Evolutionary conservation across 1,140 invertebrate species (phyloP), one percentile per base, ranked within the genome.

Genomic region (Pseudomyrmex sp.): DNA sequence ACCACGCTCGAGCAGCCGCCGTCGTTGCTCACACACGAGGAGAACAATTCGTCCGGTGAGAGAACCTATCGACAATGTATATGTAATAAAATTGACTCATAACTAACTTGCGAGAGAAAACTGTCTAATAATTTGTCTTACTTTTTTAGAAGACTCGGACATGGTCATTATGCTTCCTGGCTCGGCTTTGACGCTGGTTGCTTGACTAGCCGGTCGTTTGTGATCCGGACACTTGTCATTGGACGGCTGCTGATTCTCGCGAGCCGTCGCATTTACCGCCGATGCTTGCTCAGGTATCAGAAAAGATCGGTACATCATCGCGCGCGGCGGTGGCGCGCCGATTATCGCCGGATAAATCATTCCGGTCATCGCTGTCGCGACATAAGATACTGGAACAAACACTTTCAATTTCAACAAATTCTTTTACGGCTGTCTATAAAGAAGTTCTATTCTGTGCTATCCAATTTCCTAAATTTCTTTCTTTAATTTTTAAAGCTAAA

Each of bases 151-250:
- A 74, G 94, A 94, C 87, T 96, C 95, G 20, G 95, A 95, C 87
- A 95, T 90, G 0, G 93, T 93, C 88, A 95, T 93, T 4, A 88
- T 94, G 83, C 95, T 96, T 1, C 96, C 95, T 4, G 95, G 95
- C 86, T 96, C 96, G 0, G 95, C 96, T 89, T 96, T 96, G 0
- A 96, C 93, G 18, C 96, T 96, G 0, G 96, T 96, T 2, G 95
- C 95, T 90, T 95, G 95, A 35, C 95, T 96, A 0, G 94, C 93
- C 12, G 96, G 93, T 15, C 93, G 90, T 75, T 95, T 92, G 8
- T 12, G 63, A 15, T 89, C 85, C 2, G 18, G 56, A 61, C 59
- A 82, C 54, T 89, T 88, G 10, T 79, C 44, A 2, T 59, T 46
- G 4, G 26, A 35, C 15, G 26, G 15, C 13, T 85, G 62, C 35